Evolutionary conservation across 2,797 vertebrate genomes (phyloP), one percentile per base, ranked within the genome.

Genomic region (Pipistrellus pipistrellus): DNA sequence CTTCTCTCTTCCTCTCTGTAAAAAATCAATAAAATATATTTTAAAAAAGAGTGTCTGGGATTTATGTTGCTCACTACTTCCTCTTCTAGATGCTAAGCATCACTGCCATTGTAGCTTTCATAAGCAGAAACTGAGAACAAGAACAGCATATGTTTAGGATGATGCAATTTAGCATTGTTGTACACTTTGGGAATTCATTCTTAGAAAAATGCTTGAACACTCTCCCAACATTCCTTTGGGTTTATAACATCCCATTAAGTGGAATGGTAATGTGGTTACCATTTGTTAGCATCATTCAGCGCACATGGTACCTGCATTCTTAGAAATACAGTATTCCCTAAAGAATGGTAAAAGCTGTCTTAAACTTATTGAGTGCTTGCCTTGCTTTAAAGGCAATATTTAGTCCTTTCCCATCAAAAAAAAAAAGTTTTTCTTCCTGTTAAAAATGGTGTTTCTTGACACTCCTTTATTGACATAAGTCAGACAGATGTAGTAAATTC

Each of bases 201-300:
- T 88, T 76, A 77, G n/a, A 81, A 85, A 51, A 84, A 81, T n/a
- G 64, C 51, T 41, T 84, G 82, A 84, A 38, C 80, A 69, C 30
- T 88, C 48, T 68, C 51, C 80, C 78, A 78, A 17, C 35, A 41
- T 85, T 88, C 59, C n/a, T 1, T 4, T 72, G 80, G 44, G 78
- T 83, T 90, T 90, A 72, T 73, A 93, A 81, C 66, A 90, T 80
- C 48, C 69, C 90, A 32, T 91, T 95, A 93, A 95, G 51, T 94
- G 57, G 17, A 86, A 89, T 71, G 25, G 21, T 81, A 62, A 55
- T 92, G 32, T 2, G 0, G 12, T 92, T 71, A 85, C 77, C 57
- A 23, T 85, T 85, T 77, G 48, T 68, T 90, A n/a, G 17, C 69
- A 30, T 44, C 46, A 21, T 72, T 90, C 83, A 86, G 25, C 17